phyloP scores from a whole-genome alignment of 2,888 invertebrate species.

The Acronicta psi region DNA sequence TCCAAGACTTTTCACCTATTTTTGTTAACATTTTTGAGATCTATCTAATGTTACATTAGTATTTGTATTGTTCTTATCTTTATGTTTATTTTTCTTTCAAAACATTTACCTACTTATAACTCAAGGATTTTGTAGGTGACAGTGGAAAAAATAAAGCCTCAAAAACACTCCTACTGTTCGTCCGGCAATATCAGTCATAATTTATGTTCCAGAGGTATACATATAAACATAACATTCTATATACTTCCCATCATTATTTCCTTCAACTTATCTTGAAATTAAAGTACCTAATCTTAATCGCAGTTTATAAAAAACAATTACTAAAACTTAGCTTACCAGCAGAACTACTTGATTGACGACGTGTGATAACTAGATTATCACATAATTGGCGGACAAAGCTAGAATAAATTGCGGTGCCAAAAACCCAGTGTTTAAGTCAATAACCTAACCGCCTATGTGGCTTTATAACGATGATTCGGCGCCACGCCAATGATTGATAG shows the following conservation, averaged over 20 bases:
- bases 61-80: too few species aligned
- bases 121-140: too few species aligned
- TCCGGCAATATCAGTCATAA: neutral
- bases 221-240: too few species aligned
- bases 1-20: slow-evolving; percentile 78
- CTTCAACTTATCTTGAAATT: too few species aligned
- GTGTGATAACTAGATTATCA: slow-evolving; percentile 50
- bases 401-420: slow-evolving; percentile 50
- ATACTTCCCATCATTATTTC: too few species aligned
- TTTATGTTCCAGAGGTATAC: neutral
- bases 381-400: slow-evolving; percentile 42
- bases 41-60: slow-evolving; percentile 15
- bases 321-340: slow-evolving; percentile 10
- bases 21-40: slow-evolving; percentile 45
- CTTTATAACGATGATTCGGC: slow-evolving; percentile 76
- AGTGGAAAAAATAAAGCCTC: too few species aligned
- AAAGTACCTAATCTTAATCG: neutral
- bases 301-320: neutral
- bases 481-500: slow-evolving; percentile 74
- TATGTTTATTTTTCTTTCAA: too few species aligned
- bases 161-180: too few species aligned
- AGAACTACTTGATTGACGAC: slow-evolving; percentile 42
- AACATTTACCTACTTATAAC: too few species aligned
- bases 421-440: slow-evolving; percentile 65
- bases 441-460: slow-evolving; percentile 65